Evolutionary conservation across 1,140 invertebrate species (phyloP).

Genomic region (Steinernema feltiae): DNA sequence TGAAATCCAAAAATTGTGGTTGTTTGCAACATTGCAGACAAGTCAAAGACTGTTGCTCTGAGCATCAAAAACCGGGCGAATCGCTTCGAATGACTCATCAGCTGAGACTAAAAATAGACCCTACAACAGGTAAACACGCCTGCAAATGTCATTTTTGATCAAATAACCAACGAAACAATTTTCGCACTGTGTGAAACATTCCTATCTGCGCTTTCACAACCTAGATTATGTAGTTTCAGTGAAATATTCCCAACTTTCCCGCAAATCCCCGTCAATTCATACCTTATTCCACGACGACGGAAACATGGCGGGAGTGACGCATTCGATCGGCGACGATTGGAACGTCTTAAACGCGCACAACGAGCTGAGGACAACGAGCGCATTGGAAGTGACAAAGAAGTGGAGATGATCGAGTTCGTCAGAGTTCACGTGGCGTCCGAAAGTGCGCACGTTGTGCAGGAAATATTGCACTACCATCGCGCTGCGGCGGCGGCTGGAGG

Average conservation of each 20-base stretch:
- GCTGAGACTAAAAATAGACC: too few relatives aligned
- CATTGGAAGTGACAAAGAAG: conserved; percentile 27
- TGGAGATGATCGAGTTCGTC: conserved; percentile 19
- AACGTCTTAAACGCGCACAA: conserved; percentile 19
- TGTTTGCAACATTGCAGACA: too few relatives aligned
- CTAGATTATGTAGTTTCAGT: not conserved
- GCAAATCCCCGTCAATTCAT: not conserved
- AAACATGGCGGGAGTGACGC: conserved; percentile 27
- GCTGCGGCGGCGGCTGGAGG: not conserved
- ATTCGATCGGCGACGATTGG: conserved; percentile 20
- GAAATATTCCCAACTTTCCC: not conserved
- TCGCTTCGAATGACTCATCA: too few relatives aligned
- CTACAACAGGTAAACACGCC: too few relatives aligned
- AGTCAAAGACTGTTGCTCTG: too few relatives aligned
- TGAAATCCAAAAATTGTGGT: too few relatives aligned
- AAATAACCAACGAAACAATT: too few relatives aligned
- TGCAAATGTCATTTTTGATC: too few relatives aligned
- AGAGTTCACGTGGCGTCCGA: not conserved
- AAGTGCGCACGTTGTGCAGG: not conserved
- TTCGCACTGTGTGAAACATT: too few relatives aligned
- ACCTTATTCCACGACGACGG: not conserved
- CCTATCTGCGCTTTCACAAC: not conserved
- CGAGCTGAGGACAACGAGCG: conserved; percentile 16
- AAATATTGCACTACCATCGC: not conserved
- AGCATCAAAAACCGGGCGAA: too few relatives aligned